Evolutionary conservation across 2,113 vertebrate species (phyloP).

Genomic region (Neodontobutis hainanensis): DNA sequence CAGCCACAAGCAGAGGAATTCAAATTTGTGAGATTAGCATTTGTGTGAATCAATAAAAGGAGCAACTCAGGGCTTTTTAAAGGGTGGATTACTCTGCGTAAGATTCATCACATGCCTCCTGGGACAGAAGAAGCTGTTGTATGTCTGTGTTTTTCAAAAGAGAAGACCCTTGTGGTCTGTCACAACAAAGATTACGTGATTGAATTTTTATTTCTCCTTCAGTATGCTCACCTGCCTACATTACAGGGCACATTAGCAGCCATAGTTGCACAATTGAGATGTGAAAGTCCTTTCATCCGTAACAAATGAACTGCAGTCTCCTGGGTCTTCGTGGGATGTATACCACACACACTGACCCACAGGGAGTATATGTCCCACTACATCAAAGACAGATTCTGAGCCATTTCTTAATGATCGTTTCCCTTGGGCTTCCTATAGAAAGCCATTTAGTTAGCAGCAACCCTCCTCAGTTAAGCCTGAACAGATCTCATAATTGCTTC

Average conservation of each 20-base stretch:
- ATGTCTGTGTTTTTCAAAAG: slow-evolving; percentile 14
- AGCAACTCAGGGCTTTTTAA: slow-evolving; percentile 32
- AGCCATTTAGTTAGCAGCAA: slow-evolving; percentile 65
- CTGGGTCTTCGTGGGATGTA: slow-evolving; percentile 25
- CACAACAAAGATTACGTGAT: slow-evolving; percentile 30
- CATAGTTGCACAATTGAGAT: slow-evolving; percentile 51
- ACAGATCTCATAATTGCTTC: slow-evolving; percentile 65
- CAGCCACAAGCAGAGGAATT: slow-evolving; percentile 29
- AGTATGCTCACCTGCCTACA: slow-evolving; percentile 50
- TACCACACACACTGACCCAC: slow-evolving; percentile 21
- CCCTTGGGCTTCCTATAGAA: slow-evolving; percentile 60
- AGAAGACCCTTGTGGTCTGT: slow-evolving; percentile 11
- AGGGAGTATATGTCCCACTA: slow-evolving; percentile 17
- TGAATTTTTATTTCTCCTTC: slow-evolving; percentile 46
- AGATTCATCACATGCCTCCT: slow-evolving; percentile 34
- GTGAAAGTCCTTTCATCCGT: slow-evolving; percentile 50
- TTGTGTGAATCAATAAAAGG: slow-evolving; percentile 45
- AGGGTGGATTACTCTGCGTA: slow-evolving; percentile 27
- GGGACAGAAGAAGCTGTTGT: slow-evolving; percentile 5
- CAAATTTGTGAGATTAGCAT: slow-evolving; percentile 35
- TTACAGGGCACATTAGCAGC: slow-evolving; percentile 55
- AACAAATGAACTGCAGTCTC: slow-evolving; percentile 54
- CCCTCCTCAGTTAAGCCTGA: slow-evolving; percentile 51
- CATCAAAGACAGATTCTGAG: slow-evolving; percentile 49
- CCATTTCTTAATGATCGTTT: slow-evolving; percentile 61